A percentile compares a stretch with the other conserved stretches of the same genome.
These are phyloP conservation scores for Mythimna ferrago DNA, from an alignment of 2,888 invertebrate species.

Conservation along the genomic window DNA sequence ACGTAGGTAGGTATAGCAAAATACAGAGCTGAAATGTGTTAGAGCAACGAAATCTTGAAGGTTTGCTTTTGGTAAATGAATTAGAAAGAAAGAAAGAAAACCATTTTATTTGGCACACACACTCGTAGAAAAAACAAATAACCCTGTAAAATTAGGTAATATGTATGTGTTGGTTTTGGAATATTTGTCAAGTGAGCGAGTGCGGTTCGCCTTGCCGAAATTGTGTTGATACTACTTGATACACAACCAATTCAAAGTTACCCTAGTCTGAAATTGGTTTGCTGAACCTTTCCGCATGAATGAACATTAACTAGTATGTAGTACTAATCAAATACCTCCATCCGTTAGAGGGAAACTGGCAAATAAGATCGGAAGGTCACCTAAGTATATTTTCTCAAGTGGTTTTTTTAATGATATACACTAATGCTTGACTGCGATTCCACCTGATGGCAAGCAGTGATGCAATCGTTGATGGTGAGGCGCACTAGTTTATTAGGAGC, in stretches of 20 bases:
- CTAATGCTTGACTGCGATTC: too few relatives aligned
- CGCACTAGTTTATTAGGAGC: too few relatives aligned
- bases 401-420: too few relatives aligned
- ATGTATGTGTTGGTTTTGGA: conserved; percentile 45
- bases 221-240: conserved; percentile 30
- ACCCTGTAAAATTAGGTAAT: conserved; percentile 59
- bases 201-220: conserved; percentile 22
- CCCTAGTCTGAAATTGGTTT: conserved; percentile 43
- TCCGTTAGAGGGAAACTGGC: conserved; percentile 15
- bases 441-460: too few relatives aligned
- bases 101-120: too few relatives aligned
- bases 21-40: too few relatives aligned
- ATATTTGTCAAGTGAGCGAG: conserved; percentile 18
- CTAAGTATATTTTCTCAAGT: conserved; percentile 13
- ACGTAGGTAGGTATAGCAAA: too few relatives aligned
- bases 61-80: too few relatives aligned
- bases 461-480: too few relatives aligned
- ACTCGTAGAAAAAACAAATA: too few relatives aligned
- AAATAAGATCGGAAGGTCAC: conserved; percentile 35
- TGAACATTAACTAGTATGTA: conserved; percentile 37
- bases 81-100: too few relatives aligned
- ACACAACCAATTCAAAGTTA: conserved; percentile 42
- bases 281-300: conserved; percentile 36
- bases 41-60: too few relatives aligned
- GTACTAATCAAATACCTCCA: conserved; percentile 49